Base-by-base conservation (phyloP, 2,888 invertebrate genomes). In the Eurois occulta region DNA sequence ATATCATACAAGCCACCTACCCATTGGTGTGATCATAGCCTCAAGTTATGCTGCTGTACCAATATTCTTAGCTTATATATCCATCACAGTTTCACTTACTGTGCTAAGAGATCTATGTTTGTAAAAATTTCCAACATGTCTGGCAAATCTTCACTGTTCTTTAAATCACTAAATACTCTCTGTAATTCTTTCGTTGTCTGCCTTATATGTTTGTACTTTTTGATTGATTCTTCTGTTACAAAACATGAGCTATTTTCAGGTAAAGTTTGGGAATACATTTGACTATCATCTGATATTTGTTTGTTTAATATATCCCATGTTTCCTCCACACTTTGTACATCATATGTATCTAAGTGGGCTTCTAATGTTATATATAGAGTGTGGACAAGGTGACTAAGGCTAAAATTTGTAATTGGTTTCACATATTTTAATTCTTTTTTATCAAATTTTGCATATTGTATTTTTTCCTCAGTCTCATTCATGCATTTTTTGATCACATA, bases 321-420 rank as follows among this genome's bases (percentile, higher is more conserved):
- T 75, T 94, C 92, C 87, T 94, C 92, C 62, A 95, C 90, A 77
- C 88, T 77, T 80, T 91, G 90, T 10, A 96, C 88, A 90, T 90
- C 94, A 80, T 93, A 95, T 7, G 94, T 89, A 84, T 96, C 93
- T 81, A 96, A 89, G 86, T 93, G 94, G n/a, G 95, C 94, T 75
- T 94, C 92, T 60, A 96, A 84, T 46, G 94, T 92, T 38, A 93
- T 88, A 76, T 93, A 96, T n/a, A 96, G 80, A 38, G 87, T 83
- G 64, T 92, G 90, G n/a, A 94, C 87, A 43, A 95, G 78, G 88
- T 93, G 88, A 82, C 89, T 92, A 67, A 91, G 55, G 13, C 46
- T 65, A 28, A 43, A 60, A 55, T 35, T 3, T 8, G 88, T 87
- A 43, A 16, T 10, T n/a, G 55, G 35, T 88, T 73, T 64, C 32